Percentiles rank a stretch among this genome's conserved stretches.
phyloP scores from a whole-genome alignment of 2,797 vertebrate genomes.

The Phalloptychus januarius region DNA sequence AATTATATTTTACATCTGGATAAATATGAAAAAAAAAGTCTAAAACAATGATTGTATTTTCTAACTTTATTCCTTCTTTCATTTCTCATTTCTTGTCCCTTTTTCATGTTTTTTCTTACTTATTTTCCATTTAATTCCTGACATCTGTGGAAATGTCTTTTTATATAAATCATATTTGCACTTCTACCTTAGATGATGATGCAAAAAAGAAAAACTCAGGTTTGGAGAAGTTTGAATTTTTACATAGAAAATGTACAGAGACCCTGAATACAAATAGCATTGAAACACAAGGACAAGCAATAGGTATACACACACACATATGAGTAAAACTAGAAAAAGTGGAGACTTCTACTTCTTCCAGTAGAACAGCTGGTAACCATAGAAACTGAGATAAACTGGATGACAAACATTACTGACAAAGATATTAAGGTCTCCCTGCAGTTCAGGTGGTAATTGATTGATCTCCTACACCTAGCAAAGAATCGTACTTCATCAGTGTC shows the following conservation, averaged over 20 bases:
- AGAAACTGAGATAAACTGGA: background rate
- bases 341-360: background rate
- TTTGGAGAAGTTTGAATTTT: background rate
- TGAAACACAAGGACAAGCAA: background rate
- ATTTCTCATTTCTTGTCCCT: background rate
- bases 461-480: background rate
- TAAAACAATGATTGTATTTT: background rate
- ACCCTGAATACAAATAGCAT: background rate
- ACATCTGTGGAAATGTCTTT: background rate
- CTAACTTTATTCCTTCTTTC: background rate
- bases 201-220: background rate
- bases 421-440: background rate
- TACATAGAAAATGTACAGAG: too few relatives aligned
- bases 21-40: background rate
- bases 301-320: fast-evolving
- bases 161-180: background rate
- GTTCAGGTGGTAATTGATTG: background rate
- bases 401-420: background rate
- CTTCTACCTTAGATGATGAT: background rate
- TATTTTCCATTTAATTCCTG: background rate
- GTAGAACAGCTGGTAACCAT: background rate
- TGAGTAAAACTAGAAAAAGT: background rate
- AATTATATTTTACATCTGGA: background rate
- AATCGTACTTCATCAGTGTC: background rate
- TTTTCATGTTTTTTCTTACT: background rate